A percentile compares a stretch with the other conserved stretches of the same genome.
These are phyloP conservation scores for Crocuta crocuta DNA, from an alignment of 2,113 vertebrate species.

Conservation along the genomic window DNA sequence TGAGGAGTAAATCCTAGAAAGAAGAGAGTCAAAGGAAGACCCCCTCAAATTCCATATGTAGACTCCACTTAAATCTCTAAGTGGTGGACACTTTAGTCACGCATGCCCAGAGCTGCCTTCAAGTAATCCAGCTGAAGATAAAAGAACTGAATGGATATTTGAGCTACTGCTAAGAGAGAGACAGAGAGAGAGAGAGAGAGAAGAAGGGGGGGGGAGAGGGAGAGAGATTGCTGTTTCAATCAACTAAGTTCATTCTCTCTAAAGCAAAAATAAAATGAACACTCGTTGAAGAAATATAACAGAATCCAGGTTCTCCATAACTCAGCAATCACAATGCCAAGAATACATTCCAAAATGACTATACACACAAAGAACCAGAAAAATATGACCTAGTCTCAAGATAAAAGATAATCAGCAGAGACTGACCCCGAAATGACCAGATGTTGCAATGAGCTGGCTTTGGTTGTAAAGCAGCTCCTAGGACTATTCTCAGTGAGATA, in stretches of 20 bases:
- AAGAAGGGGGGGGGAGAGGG: too few species aligned
- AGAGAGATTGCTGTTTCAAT: neutral
- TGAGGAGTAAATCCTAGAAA: neutral
- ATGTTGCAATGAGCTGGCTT: neutral
- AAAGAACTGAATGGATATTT: neutral
- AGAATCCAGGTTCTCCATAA: neutral
- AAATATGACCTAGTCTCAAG: neutral
- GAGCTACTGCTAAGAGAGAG: neutral
- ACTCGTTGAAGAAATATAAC: neutral
- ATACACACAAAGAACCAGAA: neutral
- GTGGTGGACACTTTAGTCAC: accelerated
- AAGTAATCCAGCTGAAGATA: neutral
- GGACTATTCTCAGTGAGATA: neutral
- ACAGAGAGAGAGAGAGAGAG: too few species aligned
- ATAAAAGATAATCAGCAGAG: neutral
- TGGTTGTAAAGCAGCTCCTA: neutral
- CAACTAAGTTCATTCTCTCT: neutral
- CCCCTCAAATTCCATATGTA: neutral
- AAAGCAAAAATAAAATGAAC: neutral
- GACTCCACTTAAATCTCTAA: neutral
- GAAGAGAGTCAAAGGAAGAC: neutral
- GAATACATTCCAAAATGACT: neutral
- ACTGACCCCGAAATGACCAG: neutral
- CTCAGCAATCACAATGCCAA: neutral
- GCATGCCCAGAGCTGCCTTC: neutral